These are phyloP conservation scores for Caenorhabditis sp. DNA, from an alignment of 2,888 invertebrate species.

Conservation along the genomic window DNA sequence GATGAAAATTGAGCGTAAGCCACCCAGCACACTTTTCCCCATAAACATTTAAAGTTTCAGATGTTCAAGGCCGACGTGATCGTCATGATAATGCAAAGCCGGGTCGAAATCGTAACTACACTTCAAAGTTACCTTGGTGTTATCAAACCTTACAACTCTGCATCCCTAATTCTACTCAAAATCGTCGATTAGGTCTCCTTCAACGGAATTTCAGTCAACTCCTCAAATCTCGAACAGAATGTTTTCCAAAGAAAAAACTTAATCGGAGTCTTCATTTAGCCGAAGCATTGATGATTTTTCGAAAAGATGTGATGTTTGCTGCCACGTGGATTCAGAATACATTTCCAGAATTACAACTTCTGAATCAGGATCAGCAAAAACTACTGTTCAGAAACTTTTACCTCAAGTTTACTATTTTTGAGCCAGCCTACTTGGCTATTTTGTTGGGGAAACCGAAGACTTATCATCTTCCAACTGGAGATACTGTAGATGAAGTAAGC, in stretches of 20 bases:
- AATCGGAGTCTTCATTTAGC: constrained; percentile 14
- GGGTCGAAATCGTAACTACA: background rate
- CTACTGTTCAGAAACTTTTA: constrained; percentile 27
- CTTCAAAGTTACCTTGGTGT: background rate
- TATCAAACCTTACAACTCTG: background rate
- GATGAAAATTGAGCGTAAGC: background rate
- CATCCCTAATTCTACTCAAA: background rate
- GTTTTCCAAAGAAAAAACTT: constrained; percentile 8
- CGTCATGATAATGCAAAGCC: constrained; percentile 17
- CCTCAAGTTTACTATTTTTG: constrained; percentile 29
- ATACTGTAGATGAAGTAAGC: constrained; percentile 27
- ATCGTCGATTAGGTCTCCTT: constrained; percentile 10
- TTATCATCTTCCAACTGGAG: constrained; percentile 31
- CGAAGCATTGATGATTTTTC: constrained; percentile 22
- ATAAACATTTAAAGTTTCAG: constrained; percentile 15
- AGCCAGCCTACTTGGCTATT: constrained; percentile 23
- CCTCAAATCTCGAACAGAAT: constrained; percentile 10
- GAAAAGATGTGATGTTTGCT: constrained; percentile 25
- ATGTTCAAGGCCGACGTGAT: constrained; percentile 28
- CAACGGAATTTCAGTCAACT: constrained; percentile 21
- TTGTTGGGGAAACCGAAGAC: constrained; percentile 26
- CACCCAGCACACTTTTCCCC: too few relatives aligned
- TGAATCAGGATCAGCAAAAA: constrained; percentile 13
- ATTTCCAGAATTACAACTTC: constrained; percentile 11
- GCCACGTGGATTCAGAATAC: constrained; percentile 16